phyloP scores from a whole-genome alignment of 2,888 invertebrate species.

The Stictocephala bisonia region DNA sequence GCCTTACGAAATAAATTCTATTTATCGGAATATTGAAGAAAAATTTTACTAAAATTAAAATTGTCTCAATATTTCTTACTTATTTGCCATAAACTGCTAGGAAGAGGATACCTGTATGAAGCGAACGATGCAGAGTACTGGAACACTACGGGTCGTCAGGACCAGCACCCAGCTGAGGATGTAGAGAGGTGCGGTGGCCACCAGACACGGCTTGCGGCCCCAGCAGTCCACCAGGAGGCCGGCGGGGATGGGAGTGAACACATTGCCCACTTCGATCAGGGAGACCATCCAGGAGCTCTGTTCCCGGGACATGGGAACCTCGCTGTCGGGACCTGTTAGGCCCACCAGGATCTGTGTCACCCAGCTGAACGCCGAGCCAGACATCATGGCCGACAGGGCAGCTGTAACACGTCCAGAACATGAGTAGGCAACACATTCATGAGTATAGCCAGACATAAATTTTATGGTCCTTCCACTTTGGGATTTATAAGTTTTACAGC shows the following conservation, averaged over 20 bases:
- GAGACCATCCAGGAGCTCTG: conserved; percentile 50
- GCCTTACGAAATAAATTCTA: no score
- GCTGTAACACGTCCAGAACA: no score
- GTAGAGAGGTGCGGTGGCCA: conserved; percentile 4
- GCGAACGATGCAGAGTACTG: conserved; percentile 53
- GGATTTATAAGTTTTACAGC: no score
- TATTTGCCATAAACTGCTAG: no score
- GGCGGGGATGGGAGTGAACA: conserved; percentile 42
- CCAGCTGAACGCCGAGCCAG: conserved; percentile 48
- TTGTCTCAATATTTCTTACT: no score
- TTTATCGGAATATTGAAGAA: no score
- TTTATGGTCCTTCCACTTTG: no score
- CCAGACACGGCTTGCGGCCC: conserved; percentile 10
- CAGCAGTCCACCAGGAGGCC: conserved; percentile 45
- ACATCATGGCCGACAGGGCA: conserved; percentile 52
- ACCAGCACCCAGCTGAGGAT: conserved; percentile 32
- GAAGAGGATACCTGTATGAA: conserved; percentile 45
- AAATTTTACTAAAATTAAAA: no score
- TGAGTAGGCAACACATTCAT: no score
- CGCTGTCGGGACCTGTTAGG: conserved; percentile 34
- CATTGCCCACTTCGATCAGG: conserved; percentile 47
- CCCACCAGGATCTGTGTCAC: conserved; percentile 45
- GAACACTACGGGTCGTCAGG: conserved; percentile 40
- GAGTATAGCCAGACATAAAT: no score
- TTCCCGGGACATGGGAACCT: conserved; percentile 47